phyloP scores from a whole-genome alignment of 2,888 invertebrate species.

The Phalangium opilio region DNA sequence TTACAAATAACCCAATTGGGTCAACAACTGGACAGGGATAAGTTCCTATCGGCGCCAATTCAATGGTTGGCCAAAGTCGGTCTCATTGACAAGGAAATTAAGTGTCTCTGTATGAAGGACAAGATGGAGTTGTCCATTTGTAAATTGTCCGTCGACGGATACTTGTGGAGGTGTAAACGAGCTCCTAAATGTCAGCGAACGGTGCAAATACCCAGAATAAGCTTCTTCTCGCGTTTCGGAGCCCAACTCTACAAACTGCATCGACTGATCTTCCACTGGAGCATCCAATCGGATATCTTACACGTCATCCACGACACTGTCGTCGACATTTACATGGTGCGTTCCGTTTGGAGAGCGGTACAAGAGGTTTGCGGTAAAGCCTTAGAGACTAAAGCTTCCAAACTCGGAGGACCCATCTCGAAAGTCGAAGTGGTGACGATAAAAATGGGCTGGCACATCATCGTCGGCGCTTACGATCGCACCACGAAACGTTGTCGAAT shows the following conservation, averaged over 20 bases:
- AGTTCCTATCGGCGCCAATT: no score
- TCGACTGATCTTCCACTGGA: slow-evolving; percentile 11
- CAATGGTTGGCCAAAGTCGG: no score
- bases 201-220: slow-evolving; percentile 6
- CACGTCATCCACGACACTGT: slow-evolving; percentile 1
- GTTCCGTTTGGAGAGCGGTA: slow-evolving; percentile 9
- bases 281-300: slow-evolving; percentile 9
- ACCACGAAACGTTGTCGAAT: slow-evolving; percentile 54
- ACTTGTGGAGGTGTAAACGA: no score
- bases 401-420: slow-evolving; percentile 17
- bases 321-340: slow-evolving; percentile 8
- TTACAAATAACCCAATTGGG: no score
- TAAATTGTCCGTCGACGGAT: no score
- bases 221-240: slow-evolving; percentile 11
- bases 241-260: slow-evolving; percentile 5
- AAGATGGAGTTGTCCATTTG: no score
- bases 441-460: slow-evolving; percentile 66
- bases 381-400: slow-evolving; percentile 1
- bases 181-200: slow-evolving; percentile 6
- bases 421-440: slow-evolving; percentile 45
- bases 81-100: no score
- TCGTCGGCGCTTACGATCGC: slow-evolving; percentile 64
- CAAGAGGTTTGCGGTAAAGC: slow-evolving; percentile 12
- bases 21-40: no score
- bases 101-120: no score